Evolutionary conservation across 2,888 invertebrate genomes (phyloP).

Genomic region (Aspidiotus destructor): DNA sequence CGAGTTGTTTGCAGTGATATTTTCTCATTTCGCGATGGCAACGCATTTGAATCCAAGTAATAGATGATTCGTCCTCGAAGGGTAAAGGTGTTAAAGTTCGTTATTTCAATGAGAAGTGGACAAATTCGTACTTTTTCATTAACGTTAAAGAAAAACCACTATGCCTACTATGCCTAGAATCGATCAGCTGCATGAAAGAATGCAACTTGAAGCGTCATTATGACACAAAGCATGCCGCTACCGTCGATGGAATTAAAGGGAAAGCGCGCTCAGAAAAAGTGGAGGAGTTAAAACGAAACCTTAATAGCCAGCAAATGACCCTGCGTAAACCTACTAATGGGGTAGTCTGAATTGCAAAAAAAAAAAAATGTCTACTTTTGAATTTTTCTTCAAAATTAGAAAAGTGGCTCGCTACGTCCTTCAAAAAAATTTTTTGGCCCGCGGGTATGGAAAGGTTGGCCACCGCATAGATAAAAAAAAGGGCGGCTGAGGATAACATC

Average conservation of each 20-base stretch:
- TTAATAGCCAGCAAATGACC: not conserved
- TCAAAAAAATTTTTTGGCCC: no score
- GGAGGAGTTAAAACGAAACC: not conserved
- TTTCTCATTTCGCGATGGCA: not conserved
- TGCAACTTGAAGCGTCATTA: not conserved
- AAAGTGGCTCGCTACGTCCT: no score
- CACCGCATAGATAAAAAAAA: no score
- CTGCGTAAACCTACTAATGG: no score
- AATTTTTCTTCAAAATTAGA: no score
- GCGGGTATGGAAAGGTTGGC: no score
- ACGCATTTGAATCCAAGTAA: not conserved
- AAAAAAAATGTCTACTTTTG: no score
- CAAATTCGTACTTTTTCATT: not conserved
- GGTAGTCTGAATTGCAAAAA: no score
- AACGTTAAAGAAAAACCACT: not conserved
- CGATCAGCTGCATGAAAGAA: not conserved
- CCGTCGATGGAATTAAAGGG: not conserved
- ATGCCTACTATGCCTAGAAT: not conserved
- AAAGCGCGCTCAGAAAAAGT: not conserved
- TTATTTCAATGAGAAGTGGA: not conserved
- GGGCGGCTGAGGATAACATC: no score
- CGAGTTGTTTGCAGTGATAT: not conserved
- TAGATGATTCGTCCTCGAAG: not conserved
- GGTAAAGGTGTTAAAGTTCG: not conserved
- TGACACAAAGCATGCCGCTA: not conserved